phyloP scores from a whole-genome alignment of 2,888 invertebrate species.

The Scaptomyza flava region DNA sequence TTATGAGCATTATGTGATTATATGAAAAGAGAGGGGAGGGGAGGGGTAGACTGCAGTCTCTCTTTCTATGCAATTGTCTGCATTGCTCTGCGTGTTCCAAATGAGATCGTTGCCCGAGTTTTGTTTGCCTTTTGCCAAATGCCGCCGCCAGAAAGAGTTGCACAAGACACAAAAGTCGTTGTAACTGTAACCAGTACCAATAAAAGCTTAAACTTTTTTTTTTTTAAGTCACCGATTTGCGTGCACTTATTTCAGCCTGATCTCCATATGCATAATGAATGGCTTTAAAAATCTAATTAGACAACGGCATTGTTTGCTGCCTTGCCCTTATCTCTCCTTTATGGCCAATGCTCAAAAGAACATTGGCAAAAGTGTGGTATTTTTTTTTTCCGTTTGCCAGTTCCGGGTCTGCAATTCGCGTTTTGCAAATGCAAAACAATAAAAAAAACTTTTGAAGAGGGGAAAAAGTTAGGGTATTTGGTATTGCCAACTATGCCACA shows the following conservation, averaged over 20 bases:
- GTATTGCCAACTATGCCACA: constrained; percentile 52
- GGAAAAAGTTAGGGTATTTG: not conserved
- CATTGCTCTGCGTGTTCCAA: constrained; percentile 47
- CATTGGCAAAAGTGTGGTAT: not conserved
- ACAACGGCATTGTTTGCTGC: constrained; percentile 49
- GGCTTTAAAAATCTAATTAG: constrained; percentile 73
- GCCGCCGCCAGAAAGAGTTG: constrained; percentile 44
- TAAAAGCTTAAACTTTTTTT: not conserved
- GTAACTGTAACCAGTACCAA: constrained; percentile 29
- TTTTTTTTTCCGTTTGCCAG: constrained; percentile 13
- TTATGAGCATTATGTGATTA: constrained; percentile 51
- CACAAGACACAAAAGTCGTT: constrained; percentile 36
- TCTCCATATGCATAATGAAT: constrained; percentile 47
- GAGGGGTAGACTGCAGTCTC: not conserved
- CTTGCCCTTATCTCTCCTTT: not conserved
- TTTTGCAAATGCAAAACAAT: constrained; percentile 60
- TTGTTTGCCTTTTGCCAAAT: constrained; percentile 42
- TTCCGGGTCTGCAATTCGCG: constrained; percentile 35
- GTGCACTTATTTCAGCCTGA: constrained; percentile 14
- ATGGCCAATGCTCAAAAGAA: constrained; percentile 48
- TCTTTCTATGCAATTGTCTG: constrained; percentile 32
- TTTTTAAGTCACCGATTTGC: constrained; percentile 37
- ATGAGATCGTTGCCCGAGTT: constrained; percentile 28
- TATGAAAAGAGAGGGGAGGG: constrained; percentile 1
- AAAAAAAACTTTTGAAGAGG: constrained; percentile 26